Evolutionary conservation across 2,113 vertebrate genomes (phyloP).

Genomic region (Jacana jacana): DNA sequence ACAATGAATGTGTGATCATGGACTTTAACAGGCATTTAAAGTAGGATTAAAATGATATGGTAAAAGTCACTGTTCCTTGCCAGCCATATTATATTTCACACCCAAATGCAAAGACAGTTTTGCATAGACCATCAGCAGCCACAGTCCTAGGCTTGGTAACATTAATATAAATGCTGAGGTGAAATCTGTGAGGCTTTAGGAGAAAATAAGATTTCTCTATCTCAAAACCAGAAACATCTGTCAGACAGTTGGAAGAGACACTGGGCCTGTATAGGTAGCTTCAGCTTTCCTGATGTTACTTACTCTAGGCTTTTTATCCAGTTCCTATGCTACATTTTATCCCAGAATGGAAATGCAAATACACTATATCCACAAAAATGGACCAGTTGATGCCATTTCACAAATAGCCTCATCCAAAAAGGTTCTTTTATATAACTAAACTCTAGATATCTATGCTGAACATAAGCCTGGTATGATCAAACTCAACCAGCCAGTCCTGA

Average conservation of each 20-base stretch:
- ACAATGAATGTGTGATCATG: background rate
- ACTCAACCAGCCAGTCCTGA: background rate
- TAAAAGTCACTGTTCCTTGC: background rate
- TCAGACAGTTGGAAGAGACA: background rate
- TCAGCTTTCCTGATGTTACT: background rate
- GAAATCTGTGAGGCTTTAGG: background rate
- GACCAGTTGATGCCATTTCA: background rate
- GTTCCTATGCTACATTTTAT: background rate
- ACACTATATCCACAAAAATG: background rate
- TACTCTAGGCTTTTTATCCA: background rate
- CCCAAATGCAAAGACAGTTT: background rate
- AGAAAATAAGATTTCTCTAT: background rate
- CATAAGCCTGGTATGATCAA: background rate
- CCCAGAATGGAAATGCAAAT: background rate
- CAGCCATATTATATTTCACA: background rate
- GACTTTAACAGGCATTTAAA: background rate
- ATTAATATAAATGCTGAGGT: background rate
- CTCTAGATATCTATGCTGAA: background rate
- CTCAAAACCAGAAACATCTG: background rate
- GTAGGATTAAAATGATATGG: background rate
- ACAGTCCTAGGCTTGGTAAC: background rate
- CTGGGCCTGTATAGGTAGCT: background rate
- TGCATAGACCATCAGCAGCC: background rate
- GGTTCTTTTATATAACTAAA: background rate
- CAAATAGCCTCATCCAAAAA: background rate